Evolutionary conservation across 2,888 invertebrate genomes (phyloP), one percentile per base, ranked within the genome.

Genomic region (Dermolepida albohirtum): DNA sequence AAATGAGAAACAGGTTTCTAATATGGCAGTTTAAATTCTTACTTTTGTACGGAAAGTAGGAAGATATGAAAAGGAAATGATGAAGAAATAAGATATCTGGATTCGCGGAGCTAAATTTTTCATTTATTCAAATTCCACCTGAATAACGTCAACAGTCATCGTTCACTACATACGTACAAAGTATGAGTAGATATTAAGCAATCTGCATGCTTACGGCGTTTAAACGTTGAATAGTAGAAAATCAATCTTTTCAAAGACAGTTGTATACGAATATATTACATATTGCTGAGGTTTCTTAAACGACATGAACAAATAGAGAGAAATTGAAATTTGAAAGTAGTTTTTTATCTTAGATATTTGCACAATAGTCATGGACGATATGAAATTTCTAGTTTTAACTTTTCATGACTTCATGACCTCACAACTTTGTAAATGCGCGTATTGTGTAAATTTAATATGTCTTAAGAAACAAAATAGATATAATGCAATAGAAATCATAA

Each of bases 91-190:
- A 57, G 29, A 7, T 44, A 44, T 12, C 27, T 39, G 2, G 2
- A 7, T 17, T 41, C 17, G 8, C 66, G 34, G 22, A 51, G 59
- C 68, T 67, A 71, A 71, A 71, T 73, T 73, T 73, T 70, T 22
- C 71, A 70, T 71, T 73, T 71, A 73, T 73, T 71, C 71, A 73
- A 73, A 73, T 73, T 72, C 71, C 70, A 67, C 71, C 67, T 72
- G 70, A 70, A 69, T 71, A 70, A 72, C 70, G 55, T 70, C 65
- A 65, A 68, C 67, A 70, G 71, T 72, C 69, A 67, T 55, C 66
- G 39, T 47, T 64, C 40, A 34, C 57, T 62, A 17, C 27, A 29
- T 43, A 12, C 12, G 14, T 47, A n/a, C n/a, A n/a, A n/a, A n/a
- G n/a, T n/a, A 14, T 47, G 47, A 47, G 10, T 8, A 17, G 14